phyloP scores from a whole-genome alignment of 2,888 invertebrate genomes.

The Periphyllus acericola region DNA sequence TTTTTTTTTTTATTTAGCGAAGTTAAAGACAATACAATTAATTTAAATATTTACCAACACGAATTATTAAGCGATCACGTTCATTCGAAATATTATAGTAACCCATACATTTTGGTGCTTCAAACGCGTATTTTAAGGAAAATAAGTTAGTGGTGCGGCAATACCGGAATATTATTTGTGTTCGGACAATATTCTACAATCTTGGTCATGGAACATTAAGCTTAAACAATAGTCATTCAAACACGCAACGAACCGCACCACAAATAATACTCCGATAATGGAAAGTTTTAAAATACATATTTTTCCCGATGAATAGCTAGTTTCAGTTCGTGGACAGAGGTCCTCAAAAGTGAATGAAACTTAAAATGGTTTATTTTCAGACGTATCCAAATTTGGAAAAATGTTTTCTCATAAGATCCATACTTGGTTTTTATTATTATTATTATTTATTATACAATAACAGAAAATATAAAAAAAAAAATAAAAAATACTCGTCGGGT shows the following conservation, averaged over 20 bases:
- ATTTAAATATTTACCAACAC: neutral
- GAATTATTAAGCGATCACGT: neutral
- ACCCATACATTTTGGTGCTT: neutral
- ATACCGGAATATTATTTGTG: neutral
- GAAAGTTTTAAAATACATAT: neutral
- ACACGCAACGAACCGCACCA: neutral
- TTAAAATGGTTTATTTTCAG: neutral
- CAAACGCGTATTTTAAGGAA: neutral
- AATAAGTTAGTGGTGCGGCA: neutral
- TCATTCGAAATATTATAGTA: neutral
- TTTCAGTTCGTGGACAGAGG: neutral
- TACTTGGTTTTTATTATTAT: conserved; percentile 28
- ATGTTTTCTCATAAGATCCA: neutral
- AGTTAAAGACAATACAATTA: neutral
- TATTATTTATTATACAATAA: neutral
- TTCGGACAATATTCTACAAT: conserved; percentile 17
- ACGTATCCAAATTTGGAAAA: neutral
- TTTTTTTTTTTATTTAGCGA: no score
- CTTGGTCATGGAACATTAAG: conserved; percentile 9
- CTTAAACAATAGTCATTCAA: neutral
- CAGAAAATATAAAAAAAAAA: no score
- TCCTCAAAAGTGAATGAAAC: neutral
- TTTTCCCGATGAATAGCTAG: neutral
- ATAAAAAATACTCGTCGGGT: conserved; percentile 1
- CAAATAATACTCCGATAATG: neutral